Evolutionary conservation across 2,888 invertebrate genomes (phyloP).

Genomic region (Nomada flava): DNA sequence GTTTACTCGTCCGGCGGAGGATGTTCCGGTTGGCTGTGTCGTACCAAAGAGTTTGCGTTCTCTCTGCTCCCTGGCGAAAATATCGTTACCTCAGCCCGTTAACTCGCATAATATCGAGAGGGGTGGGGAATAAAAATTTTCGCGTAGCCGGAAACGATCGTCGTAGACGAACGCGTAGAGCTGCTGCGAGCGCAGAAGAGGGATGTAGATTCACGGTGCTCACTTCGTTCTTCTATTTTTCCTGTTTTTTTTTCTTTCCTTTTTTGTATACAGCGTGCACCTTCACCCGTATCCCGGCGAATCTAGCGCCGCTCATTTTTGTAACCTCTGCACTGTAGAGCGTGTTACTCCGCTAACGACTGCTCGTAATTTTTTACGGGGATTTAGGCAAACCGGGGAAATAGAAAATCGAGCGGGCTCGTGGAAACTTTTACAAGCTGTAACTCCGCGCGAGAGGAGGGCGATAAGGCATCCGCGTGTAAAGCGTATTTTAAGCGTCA

Average conservation of each 20-base stretch:
- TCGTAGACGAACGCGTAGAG: not conserved
- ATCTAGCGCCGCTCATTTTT: constrained; percentile 19
- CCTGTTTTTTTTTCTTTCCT: not conserved
- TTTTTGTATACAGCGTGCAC: not conserved
- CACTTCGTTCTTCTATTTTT: too few species aligned
- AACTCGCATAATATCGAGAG: constrained; percentile 4
- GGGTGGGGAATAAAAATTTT: constrained; percentile 16
- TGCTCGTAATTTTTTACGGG: constrained; percentile 46
- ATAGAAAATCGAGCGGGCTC: constrained; percentile 18
- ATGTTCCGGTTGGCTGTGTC: not conserved
- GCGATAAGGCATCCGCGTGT: not conserved
- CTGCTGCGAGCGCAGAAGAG: constrained; percentile 18
- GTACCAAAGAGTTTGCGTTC: not conserved
- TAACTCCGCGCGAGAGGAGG: not conserved
- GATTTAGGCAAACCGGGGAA: constrained; percentile 34
- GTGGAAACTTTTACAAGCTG: not conserved
- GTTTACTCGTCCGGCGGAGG: not conserved
- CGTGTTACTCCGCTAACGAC: constrained; percentile 47
- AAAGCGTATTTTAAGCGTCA: not conserved
- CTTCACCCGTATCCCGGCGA: not conserved
- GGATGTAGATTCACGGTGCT: constrained; percentile 18
- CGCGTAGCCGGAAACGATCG: constrained; percentile 20
- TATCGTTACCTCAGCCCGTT: constrained; percentile 30
- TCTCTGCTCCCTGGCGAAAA: not conserved
- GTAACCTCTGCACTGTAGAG: constrained; percentile 30